Evolutionary conservation across 2,797 vertebrate genomes (phyloP).

Genomic region (Tenualosa ilisha): DNA sequence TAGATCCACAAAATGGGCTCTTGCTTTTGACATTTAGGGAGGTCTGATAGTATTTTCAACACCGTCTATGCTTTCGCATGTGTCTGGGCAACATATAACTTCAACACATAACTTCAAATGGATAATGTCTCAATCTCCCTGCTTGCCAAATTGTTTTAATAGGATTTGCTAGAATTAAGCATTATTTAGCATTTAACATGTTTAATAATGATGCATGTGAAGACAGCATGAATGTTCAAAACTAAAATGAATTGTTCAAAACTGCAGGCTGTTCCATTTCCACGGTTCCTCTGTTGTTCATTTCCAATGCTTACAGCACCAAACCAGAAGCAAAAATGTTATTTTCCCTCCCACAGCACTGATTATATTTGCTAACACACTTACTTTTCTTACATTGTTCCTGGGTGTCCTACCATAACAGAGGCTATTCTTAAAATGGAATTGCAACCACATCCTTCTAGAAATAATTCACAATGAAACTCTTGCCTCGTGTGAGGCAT

Average conservation of each 20-base stretch:
- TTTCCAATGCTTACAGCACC: neutral
- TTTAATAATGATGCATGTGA: neutral
- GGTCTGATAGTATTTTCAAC: neutral
- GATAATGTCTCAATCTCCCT: neutral
- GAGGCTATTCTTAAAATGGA: neutral
- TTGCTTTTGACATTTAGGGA: neutral
- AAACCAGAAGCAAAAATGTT: neutral
- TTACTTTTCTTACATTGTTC: neutral
- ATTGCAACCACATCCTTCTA: constrained; percentile 4
- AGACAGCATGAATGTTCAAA: neutral
- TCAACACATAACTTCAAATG: neutral
- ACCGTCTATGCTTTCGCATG: neutral
- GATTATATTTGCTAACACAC: neutral
- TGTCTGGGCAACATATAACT: no score
- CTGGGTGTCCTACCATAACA: neutral
- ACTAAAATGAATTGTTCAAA: neutral
- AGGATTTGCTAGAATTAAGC: neutral
- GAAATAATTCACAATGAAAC: neutral
- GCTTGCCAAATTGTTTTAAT: neutral
- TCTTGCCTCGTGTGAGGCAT: neutral
- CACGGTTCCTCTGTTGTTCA: neutral
- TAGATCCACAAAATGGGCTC: neutral
- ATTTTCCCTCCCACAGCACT: neutral
- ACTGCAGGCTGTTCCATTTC: neutral
- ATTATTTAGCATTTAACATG: neutral